Evolutionary conservation across 2,888 invertebrate genomes (phyloP).

Genomic region (Sclerodermus sp.): DNA sequence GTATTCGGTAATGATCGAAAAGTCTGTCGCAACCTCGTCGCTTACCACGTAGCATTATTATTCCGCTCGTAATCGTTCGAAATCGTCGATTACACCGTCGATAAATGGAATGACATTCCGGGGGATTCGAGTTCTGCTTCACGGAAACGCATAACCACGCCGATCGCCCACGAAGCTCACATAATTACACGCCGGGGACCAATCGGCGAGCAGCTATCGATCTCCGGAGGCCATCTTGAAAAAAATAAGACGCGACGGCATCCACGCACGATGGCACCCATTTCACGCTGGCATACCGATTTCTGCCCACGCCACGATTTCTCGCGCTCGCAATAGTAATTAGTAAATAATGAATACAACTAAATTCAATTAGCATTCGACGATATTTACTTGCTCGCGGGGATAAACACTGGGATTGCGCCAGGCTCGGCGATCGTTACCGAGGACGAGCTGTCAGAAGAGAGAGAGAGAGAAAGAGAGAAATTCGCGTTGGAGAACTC

Average conservation of each 20-base stretch:
- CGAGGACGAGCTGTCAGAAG: too few species aligned
- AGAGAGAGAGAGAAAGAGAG: too few species aligned
- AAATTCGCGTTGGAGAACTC: too few species aligned
- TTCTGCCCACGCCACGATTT: slow-evolving; percentile 2
- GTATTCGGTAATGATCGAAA: too few species aligned
- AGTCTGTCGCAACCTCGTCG: too few species aligned
- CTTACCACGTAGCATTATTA: too few species aligned
- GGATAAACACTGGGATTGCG: too few species aligned
- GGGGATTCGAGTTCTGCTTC: slow-evolving; percentile 26
- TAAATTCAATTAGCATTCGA: too few species aligned
- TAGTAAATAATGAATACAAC: too few species aligned
- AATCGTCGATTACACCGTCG: neutral
- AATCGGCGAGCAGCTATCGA: slow-evolving; percentile 9
- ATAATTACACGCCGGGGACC: slow-evolving; percentile 6
- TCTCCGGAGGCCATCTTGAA: slow-evolving; percentile 13
- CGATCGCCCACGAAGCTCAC: slow-evolving; percentile 22
- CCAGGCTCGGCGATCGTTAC: too few species aligned
- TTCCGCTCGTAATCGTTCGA: neutral
- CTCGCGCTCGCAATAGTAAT: too few species aligned
- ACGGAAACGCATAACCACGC: slow-evolving; percentile 21
- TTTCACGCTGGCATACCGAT: slow-evolving; percentile 7
- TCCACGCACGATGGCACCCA: neutral
- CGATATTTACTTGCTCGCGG: too few species aligned
- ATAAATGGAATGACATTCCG: slow-evolving; percentile 13
- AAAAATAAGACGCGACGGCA: neutral